Base-by-base conservation (phyloP, 2,888 invertebrate genomes). In the Rhagonycha fulva region DNA sequence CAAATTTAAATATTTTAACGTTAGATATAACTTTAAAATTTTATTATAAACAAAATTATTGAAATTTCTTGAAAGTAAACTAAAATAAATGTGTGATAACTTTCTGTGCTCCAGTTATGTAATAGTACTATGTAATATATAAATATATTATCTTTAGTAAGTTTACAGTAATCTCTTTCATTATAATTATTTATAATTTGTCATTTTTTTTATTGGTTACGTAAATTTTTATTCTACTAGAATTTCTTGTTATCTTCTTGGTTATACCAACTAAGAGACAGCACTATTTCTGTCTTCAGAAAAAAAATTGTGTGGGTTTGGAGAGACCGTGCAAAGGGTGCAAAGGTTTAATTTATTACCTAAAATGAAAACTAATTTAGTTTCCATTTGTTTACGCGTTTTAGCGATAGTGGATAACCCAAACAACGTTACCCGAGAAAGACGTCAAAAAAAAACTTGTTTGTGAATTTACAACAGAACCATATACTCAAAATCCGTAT, bases 401-500 rank as follows among this genome's bases (percentile, higher is more conserved):
- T 66, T 12, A 7, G 4, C 23, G 63, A n/a, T 28, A 28, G 68
- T 67, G 67, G 68, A 62, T 68, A 68, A 62, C 19, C 72, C 72
- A 62, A 28, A 72, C 30, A 68, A 14, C 62, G 30, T 68, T 11
- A 23, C 3, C 14, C 19, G 14, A 71, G 19, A 63, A 12, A 62
- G 62, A 30, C 28, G 30, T 9, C 26, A 26, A 62, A 62, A 70
- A 19, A 2, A 63, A 63, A 71, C 62, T 32, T 71, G 71, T 32
- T 71, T 47, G 7, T 24, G 3, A 24, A 47, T 30, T 23, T 47
- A 23, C 23, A 47, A 60, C 14, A 32, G 4, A 66, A 66, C n/a
- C n/a, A 66, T 66, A 66, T 66, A 26, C 63, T 66, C 63, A 66
- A 66, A 66, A 66, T 66, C 26, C 26, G 63, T 66, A 66, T 66